Evolutionary conservation across 92 coral and sea anemone species (phyloP).

Genomic region (Scolanthus callimorphus): DNA sequence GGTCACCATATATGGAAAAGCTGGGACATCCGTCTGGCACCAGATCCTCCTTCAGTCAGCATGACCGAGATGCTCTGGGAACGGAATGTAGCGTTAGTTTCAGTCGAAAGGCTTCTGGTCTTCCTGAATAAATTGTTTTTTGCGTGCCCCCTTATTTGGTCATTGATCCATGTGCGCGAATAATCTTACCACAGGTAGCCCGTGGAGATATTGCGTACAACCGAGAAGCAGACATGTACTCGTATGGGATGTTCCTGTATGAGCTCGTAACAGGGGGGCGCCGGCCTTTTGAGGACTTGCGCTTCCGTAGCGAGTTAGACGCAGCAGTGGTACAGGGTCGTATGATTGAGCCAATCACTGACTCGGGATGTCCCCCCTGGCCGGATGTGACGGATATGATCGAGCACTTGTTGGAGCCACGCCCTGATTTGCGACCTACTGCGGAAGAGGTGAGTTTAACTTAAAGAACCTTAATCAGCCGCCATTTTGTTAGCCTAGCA

Average conservation of each 20-base stretch:
- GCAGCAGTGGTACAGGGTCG: slow-evolving; percentile 92
- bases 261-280: slow-evolving; percentile 94
- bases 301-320: slow-evolving; percentile 83
- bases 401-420: slow-evolving; percentile 73
- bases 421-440: slow-evolving; percentile 74
- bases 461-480: no score
- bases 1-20: no score
- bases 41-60: no score
- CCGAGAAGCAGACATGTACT: slow-evolving; percentile 89
- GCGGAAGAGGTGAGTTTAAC: slow-evolving; percentile 93
- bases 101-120: no score
- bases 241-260: slow-evolving; percentile 92
- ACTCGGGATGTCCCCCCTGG: slow-evolving; percentile 86
- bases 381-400: slow-evolving; percentile 89
- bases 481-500: no score
- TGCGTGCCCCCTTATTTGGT: no score
- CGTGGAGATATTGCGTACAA: slow-evolving; percentile 89
- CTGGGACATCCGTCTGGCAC: no score
- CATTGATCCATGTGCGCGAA: no score
- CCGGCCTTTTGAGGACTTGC: slow-evolving; percentile 91
- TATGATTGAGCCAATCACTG: slow-evolving; percentile 86
- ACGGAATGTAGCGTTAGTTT: no score
- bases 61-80: no score
- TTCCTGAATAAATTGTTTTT: no score
- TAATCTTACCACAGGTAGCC: slow-evolving; percentile 41